Percentiles rank a stretch among this genome's conserved stretches.
Evolutionary conservation across 2,113 vertebrate species (phyloP).

Genomic region (Gasterosteus nipponicus): DNA sequence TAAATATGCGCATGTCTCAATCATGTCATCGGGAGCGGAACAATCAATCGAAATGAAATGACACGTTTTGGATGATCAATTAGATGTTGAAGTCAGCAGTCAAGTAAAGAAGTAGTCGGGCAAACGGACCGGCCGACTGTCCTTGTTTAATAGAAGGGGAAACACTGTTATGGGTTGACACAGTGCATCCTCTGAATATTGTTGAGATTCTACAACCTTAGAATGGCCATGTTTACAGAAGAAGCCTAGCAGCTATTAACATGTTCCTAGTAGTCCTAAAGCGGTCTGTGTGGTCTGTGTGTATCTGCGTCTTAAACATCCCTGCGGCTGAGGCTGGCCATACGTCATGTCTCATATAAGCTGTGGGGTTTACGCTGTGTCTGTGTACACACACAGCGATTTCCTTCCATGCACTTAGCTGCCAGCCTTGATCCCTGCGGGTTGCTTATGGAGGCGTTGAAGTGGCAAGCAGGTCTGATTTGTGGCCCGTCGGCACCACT

Average conservation of each 20-base stretch:
- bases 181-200: background rate
- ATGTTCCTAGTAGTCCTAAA: no score
- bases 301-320: background rate
- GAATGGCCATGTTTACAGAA: background rate
- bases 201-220: background rate
- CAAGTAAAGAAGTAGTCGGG: no score
- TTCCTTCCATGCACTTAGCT: constrained; percentile 16
- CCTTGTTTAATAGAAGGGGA: no score
- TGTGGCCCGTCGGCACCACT: constrained; percentile 39
- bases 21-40: background rate
- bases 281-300: background rate
- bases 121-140: no score
- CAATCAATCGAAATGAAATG: background rate
- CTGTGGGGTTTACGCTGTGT: constrained; percentile 10
- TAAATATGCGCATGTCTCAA: background rate
- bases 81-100: no score
- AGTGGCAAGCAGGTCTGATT: constrained; percentile 52
- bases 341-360: constrained; percentile 5
- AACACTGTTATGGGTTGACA: no score
- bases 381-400: background rate
- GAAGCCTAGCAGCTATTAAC: background rate
- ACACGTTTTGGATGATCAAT: no score
- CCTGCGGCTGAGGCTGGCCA: background rate
- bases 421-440: constrained; percentile 48
- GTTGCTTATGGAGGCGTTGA: constrained; percentile 25